Evolutionary conservation across 2,797 vertebrate genomes (phyloP).

Genomic region (Eptatretus atami): DNA sequence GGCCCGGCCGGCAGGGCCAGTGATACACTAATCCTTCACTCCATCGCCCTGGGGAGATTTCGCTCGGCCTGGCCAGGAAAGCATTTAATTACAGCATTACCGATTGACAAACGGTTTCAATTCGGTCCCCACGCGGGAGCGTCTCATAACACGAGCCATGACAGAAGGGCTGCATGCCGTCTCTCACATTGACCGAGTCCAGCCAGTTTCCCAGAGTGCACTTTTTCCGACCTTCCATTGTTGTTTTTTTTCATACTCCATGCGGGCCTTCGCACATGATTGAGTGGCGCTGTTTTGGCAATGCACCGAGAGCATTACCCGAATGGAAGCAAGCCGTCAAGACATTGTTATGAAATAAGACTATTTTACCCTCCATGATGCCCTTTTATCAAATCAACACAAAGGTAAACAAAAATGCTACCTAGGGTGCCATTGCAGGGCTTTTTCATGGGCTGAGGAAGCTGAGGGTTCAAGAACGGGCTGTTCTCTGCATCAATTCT

Average conservation of each 20-base stretch:
- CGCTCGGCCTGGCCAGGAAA: conserved; percentile 1
- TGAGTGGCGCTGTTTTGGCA: too few species aligned
- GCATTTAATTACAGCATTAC: conserved; percentile 6
- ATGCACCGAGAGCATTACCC: too few species aligned
- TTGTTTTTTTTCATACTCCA: too few species aligned
- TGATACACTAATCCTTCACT: conserved; percentile 3
- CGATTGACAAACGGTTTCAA: conserved; percentile 5
- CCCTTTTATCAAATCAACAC: too few species aligned
- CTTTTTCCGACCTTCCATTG: too few species aligned
- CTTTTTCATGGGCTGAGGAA: conserved; percentile 89
- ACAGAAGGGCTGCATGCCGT: background rate
- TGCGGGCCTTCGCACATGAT: too few species aligned
- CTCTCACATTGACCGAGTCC: too few species aligned
- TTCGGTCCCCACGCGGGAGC: conserved; percentile 2
- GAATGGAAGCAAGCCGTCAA: too few species aligned
- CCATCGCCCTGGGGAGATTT: conserved; percentile 3
- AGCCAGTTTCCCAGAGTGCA: too few species aligned
- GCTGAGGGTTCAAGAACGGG: conserved; percentile 87
- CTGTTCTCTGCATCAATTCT: conserved; percentile 99
- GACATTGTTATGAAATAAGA: too few species aligned
- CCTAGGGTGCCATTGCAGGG: conserved; percentile 44
- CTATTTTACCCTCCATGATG: too few species aligned
- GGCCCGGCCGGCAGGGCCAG: background rate
- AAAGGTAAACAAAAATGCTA: too few species aligned
- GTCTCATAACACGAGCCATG: conserved; percentile 6